These are phyloP conservation scores for Pterocles burchelli DNA, from an alignment of 2,113 vertebrate species.

Conservation along the genomic window DNA sequence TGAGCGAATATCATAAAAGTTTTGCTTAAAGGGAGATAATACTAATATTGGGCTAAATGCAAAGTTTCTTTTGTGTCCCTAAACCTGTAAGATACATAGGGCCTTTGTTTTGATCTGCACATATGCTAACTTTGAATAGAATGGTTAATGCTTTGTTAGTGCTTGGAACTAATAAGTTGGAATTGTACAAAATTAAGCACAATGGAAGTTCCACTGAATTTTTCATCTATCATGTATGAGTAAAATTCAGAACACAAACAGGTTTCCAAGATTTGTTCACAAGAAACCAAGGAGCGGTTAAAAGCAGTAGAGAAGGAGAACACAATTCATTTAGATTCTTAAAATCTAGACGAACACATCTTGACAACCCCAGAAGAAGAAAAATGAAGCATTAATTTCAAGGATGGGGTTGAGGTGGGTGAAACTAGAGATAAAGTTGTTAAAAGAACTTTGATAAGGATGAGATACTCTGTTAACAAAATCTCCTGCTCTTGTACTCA, in stretches of 20 bases:
- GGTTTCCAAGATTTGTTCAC: not conserved
- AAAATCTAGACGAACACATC: not conserved
- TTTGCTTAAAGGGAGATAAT: not conserved
- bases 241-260: not conserved
- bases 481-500: not conserved
- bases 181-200: not conserved
- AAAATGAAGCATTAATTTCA: not conserved
- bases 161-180: not conserved
- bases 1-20: not conserved
- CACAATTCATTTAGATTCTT: not conserved
- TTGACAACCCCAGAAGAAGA: not conserved
- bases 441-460: not conserved
- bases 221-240: not conserved
- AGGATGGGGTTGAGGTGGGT: not conserved
- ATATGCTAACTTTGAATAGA: not conserved
- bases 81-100: not conserved
- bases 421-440: not conserved
- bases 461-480: not conserved
- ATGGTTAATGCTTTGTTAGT: not conserved
- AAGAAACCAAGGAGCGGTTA: not conserved
- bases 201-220: not conserved
- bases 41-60: not conserved
- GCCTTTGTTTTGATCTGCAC: not conserved
- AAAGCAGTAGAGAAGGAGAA: not conserved
- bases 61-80: not conserved